phyloP scores from a whole-genome alignment of 2,797 vertebrate species.

The Sorex maritimensis region DNA sequence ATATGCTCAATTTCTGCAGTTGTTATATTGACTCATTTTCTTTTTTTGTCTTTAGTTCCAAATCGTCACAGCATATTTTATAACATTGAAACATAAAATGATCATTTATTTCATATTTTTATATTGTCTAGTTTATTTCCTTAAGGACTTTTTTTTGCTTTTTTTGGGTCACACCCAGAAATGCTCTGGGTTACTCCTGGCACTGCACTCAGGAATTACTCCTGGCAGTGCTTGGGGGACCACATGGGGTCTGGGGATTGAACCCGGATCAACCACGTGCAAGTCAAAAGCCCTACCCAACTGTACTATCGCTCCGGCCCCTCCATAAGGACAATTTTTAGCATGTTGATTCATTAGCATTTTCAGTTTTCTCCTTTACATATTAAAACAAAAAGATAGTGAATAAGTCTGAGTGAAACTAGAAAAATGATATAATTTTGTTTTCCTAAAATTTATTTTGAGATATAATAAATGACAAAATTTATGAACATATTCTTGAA shows the following conservation, averaged over 20 bases:
- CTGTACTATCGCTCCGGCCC: no score
- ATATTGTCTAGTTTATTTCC: background rate
- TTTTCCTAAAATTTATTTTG: slow-evolving; percentile 40
- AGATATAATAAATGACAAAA: background rate
- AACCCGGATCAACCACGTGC: no score
- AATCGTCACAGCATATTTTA: background rate
- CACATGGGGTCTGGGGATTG: no score
- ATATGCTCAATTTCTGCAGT: background rate
- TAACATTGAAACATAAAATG: background rate
- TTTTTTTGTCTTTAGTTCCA: background rate
- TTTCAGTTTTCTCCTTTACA: background rate
- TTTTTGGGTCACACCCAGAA: no score
- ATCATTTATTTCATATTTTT: slow-evolving; percentile 21
- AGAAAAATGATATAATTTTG: background rate
- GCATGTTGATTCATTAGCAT: background rate
- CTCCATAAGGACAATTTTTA: background rate
- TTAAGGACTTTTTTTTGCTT: background rate
- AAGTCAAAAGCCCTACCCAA: no score
- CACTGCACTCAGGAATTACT: no score
- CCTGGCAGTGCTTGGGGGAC: no score
- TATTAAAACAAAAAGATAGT: background rate
- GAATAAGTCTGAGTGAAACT: background rate
- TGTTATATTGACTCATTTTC: background rate
- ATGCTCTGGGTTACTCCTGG: no score
- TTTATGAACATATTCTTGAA: background rate